Percentiles rank a stretch among this genome's conserved stretches.
Evolutionary conservation across 1,140 invertebrate genomes (phyloP).

Genomic region (Wiebesia pumilae): DNA sequence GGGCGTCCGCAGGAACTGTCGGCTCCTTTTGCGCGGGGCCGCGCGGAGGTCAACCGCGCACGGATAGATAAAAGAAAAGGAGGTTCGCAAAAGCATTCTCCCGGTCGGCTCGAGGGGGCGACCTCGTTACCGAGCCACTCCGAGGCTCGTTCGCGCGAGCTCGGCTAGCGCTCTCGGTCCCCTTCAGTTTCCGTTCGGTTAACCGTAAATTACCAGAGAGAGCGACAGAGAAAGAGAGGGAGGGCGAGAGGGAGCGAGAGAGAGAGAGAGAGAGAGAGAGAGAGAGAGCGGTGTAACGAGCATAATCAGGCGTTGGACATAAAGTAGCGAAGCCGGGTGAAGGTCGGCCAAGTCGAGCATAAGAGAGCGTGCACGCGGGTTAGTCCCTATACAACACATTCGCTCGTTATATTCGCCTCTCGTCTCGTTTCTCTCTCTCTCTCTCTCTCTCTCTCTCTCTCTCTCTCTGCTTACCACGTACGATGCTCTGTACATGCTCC

Average conservation of each 20-base stretch:
- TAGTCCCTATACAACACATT: constrained; percentile 25
- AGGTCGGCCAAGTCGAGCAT: constrained; percentile 62
- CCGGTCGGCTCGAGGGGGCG: constrained; percentile 18
- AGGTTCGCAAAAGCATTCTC: constrained; percentile 15
- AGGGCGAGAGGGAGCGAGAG: not conserved
- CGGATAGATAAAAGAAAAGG: constrained; percentile 4
- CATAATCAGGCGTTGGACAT: constrained; percentile 60
- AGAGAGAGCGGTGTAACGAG: constrained; percentile 56
- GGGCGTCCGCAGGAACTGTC: not conserved
- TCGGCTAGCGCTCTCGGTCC: constrained; percentile 40
- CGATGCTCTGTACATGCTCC: not conserved
- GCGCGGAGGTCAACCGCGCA: constrained; percentile 6
- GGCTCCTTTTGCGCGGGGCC: not conserved
- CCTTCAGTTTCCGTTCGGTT: constrained; percentile 62
- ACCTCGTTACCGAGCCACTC: constrained; percentile 44
- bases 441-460: not conserved
- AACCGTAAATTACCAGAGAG: constrained; percentile 61
- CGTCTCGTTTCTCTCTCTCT: not conserved
- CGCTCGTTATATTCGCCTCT: constrained; percentile 19
- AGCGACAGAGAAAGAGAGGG: not conserved
- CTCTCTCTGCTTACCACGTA: not conserved
- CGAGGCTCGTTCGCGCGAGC: not conserved
- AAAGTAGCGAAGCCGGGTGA: constrained; percentile 59
- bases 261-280: constrained; percentile 14
- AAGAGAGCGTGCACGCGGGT: constrained; percentile 50